These are phyloP conservation scores for Tiliacea citrago DNA, from an alignment of 2,888 invertebrate genomes.

Conservation along the genomic window DNA sequence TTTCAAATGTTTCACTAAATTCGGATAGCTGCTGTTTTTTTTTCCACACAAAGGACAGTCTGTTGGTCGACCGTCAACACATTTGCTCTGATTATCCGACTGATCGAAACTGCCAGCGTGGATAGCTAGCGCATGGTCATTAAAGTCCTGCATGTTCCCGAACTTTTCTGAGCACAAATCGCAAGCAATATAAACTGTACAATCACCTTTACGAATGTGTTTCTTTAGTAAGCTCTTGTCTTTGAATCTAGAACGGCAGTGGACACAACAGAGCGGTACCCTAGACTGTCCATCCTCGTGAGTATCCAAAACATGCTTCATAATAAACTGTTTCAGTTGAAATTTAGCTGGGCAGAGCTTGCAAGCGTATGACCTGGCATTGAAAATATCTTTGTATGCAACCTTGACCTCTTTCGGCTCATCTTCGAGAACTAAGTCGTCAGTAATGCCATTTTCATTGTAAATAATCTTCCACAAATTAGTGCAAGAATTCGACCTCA, in stretches of 20 bases:
- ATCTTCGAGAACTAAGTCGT: slow-evolving; percentile 85
- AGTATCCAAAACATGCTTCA: slow-evolving; percentile 88
- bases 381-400: slow-evolving; percentile 88
- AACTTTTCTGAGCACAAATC: slow-evolving; percentile 88
- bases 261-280: slow-evolving; percentile 84
- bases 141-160: slow-evolving; percentile 86
- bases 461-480: slow-evolving; percentile 89
- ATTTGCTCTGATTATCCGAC: slow-evolving; percentile 83
- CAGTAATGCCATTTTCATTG: slow-evolving; percentile 87
- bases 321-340: slow-evolving; percentile 88
- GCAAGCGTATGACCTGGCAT: slow-evolving; percentile 88
- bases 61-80: slow-evolving; percentile 86
- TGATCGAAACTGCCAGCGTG: slow-evolving; percentile 87
- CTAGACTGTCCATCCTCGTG: slow-evolving; percentile 88
- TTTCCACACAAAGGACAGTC: slow-evolving; percentile 90
- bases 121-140: slow-evolving; percentile 85
- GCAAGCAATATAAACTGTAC: slow-evolving; percentile 91
- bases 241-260: slow-evolving; percentile 86
- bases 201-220: slow-evolving; percentile 89
- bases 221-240: slow-evolving; percentile 86
- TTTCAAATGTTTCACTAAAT: slow-evolving; percentile 91
- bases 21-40: slow-evolving; percentile 89
- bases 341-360: slow-evolving; percentile 89
- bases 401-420: slow-evolving; percentile 83
- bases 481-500: slow-evolving; percentile 88